Evolutionary conservation across 2,888 invertebrate genomes (phyloP).

Genomic region (Geophilus truncorum): DNA sequence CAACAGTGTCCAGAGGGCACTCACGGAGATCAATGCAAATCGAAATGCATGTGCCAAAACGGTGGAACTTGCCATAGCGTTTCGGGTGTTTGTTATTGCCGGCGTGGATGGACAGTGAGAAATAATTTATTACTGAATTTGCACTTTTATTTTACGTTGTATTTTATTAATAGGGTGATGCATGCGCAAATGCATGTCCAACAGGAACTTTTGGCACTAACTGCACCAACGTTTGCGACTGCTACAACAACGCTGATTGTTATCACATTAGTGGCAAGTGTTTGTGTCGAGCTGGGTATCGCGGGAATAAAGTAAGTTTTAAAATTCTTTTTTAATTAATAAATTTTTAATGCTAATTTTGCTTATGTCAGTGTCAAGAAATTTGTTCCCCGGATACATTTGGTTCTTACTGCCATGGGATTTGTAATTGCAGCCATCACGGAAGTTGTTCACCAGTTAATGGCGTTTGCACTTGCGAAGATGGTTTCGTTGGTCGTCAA

Average conservation of each 20-base stretch:
- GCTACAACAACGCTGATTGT: constrained; percentile 44
- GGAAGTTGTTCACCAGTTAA: constrained; percentile 86
- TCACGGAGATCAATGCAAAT: constrained; percentile 74
- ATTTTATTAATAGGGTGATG: constrained; percentile 35
- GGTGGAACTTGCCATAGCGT: constrained; percentile 75
- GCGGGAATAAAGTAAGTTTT: constrained; percentile 40
- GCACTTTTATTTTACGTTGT: neutral
- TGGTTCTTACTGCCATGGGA: constrained; percentile 64
- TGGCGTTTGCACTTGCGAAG: constrained; percentile 57
- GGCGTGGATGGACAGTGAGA: constrained; percentile 66
- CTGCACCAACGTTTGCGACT: constrained; percentile 43
- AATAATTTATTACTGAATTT: neutral
- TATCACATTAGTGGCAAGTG: constrained; percentile 44
- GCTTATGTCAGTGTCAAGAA: constrained; percentile 35
- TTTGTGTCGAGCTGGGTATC: constrained; percentile 43
- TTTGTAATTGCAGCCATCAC: constrained; percentile 76
- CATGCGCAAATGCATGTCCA: constrained; percentile 37
- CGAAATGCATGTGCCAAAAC: constrained; percentile 83
- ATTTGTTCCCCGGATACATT: constrained; percentile 74
- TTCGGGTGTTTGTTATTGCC: constrained; percentile 72
- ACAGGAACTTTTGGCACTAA: constrained; percentile 40
- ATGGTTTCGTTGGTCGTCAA: constrained; percentile 49
- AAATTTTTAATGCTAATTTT: neutral
- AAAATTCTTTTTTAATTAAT: neutral
- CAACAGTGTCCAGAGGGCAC: constrained; percentile 59